Percentiles rank a stretch among this genome's conserved stretches.
Conservation (phyloP, 1,140 invertebrate genomes). For the Fopius arisanus region DNA sequence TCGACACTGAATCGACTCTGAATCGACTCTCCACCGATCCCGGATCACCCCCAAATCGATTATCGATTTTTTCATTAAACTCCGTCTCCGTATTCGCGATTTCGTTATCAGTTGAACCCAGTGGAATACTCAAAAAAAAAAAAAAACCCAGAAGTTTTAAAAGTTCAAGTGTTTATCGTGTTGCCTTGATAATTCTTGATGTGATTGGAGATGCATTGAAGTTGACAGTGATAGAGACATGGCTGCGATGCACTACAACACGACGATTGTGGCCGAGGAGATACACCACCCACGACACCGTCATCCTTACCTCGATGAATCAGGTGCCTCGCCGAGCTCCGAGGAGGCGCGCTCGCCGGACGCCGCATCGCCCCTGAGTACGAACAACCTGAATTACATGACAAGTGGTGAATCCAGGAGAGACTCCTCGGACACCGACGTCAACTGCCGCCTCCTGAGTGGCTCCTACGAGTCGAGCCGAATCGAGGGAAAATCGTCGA, state of each 20-base stretch:
- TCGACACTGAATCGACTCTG: too few relatives aligned
- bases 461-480: constrained; percentile 11
- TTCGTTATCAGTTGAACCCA: neutral
- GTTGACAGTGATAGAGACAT: constrained; percentile 25
- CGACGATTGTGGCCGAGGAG: constrained; percentile 50
- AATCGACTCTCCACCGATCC: too few relatives aligned
- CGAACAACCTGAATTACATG: neutral
- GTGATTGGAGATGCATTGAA: constrained; percentile 18
- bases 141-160: neutral
- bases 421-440: constrained; percentile 16
- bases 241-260: constrained; percentile 59
- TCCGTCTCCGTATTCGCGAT: neutral
- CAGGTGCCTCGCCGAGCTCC: constrained; percentile 46
- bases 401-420: constrained; percentile 18
- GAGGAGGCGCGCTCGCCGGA: constrained; percentile 41
- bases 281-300: constrained; percentile 42
- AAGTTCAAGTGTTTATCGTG: neutral
- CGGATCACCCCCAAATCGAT: too few relatives aligned
- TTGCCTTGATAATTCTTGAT: neutral
- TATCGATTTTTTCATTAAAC: too few relatives aligned
- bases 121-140: too few relatives aligned
- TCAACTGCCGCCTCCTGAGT: neutral
- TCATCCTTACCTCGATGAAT: constrained; percentile 44
- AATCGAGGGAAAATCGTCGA: neutral
- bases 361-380: constrained; percentile 7